Conservation (phyloP, 2,888 invertebrate species). For the Marasmarcha lunaedactyla region DNA sequence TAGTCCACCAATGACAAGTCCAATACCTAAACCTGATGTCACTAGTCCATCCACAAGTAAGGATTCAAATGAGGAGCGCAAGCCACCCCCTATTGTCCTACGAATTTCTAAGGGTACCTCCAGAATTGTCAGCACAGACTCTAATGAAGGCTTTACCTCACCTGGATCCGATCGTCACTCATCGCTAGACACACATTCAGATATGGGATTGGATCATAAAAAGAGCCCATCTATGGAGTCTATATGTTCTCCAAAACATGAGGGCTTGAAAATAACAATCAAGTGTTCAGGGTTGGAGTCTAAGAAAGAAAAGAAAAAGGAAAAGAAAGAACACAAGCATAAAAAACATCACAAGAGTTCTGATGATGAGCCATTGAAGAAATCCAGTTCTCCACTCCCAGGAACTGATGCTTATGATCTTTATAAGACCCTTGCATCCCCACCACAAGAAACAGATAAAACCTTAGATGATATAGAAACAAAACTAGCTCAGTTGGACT, state of each 20-base stretch:
- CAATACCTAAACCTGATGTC: conserved; percentile 44
- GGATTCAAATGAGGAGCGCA: conserved; percentile 55
- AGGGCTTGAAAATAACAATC: conserved; percentile 63
- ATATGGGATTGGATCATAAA: conserved; percentile 49
- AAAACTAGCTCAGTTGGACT: conserved; percentile 45
- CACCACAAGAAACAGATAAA: conserved; percentile 31
- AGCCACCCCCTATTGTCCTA: conserved; percentile 86
- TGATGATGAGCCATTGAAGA: conserved; percentile 46
- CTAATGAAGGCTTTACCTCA: conserved; percentile 71
- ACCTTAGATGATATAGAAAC: conserved; percentile 50
- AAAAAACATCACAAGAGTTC: conserved; percentile 55
- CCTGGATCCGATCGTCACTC: conserved; percentile 65
- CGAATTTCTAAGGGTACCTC: conserved; percentile 86
- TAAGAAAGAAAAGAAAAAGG: conserved; percentile 58
- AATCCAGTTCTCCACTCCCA: conserved; percentile 59
- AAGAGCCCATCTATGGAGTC: conserved; percentile 54
- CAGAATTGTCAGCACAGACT: conserved; percentile 74
- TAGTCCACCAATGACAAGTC: conserved; percentile 51
- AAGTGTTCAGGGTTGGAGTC: conserved; percentile 53
- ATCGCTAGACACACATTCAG: conserved; percentile 55
- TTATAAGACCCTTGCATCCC: conserved; percentile 64
- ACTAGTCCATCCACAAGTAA: conserved; percentile 60
- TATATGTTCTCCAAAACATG: conserved; percentile 62
- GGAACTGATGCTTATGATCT: conserved; percentile 62
- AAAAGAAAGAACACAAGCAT: conserved; percentile 67